Percentiles rank a stretch among this genome's conserved stretches.
phyloP scores from a whole-genome alignment of 2,113 vertebrate genomes.

The Meriones unguiculatus region DNA sequence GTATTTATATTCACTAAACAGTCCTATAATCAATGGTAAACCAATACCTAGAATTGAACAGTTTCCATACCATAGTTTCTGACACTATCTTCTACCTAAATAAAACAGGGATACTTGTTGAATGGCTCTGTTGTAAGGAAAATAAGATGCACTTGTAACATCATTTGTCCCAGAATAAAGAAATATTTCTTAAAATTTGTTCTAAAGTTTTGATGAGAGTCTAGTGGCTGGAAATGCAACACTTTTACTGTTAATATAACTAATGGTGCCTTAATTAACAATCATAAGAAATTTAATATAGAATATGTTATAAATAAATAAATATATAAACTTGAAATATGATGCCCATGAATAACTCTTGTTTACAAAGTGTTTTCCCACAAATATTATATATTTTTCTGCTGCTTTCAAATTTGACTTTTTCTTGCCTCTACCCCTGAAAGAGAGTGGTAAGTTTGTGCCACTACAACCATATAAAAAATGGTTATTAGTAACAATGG shows the following conservation, averaged over 20 bases:
- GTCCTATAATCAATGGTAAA: not conserved
- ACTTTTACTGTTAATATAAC: not conserved
- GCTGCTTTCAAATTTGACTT: not conserved
- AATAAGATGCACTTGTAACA: not conserved
- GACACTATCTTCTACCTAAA: not conserved
- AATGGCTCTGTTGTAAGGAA: not conserved
- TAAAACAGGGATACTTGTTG: not conserved
- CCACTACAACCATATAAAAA: no score
- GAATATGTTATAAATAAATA: not conserved
- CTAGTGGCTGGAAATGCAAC: not conserved
- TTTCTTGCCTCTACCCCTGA: not conserved
- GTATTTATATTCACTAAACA: not conserved
- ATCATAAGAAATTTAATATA: not conserved
- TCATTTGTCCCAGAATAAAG: not conserved
- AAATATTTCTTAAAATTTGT: not conserved
- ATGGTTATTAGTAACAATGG: not conserved
- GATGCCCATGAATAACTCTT: not conserved
- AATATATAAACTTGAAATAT: not conserved
- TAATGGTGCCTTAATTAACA: not conserved
- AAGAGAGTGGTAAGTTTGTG: not conserved
- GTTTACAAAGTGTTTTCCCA: not conserved
- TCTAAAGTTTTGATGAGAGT: not conserved
- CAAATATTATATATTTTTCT: not conserved
- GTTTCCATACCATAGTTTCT: not conserved
- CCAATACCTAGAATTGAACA: not conserved